A percentile compares a stretch with the other conserved stretches of the same genome.
Evolutionary conservation across 2,888 invertebrate species (phyloP).

Genomic region (Iselma pallidipennis): DNA sequence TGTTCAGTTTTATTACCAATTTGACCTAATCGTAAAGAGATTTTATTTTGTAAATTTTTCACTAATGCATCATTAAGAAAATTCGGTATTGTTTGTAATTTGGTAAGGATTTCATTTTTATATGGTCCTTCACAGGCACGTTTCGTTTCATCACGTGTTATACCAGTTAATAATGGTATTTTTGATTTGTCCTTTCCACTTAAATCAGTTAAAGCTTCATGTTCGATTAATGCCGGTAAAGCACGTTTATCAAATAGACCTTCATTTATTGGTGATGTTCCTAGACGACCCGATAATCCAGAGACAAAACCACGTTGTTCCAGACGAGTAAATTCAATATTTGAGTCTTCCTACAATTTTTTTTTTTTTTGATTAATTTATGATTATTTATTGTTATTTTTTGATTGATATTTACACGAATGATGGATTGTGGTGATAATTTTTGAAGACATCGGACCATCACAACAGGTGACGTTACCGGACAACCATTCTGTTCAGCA

Average conservation of each 20-base stretch:
- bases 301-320: conserved; percentile 65
- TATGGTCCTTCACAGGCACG: conserved; percentile 55
- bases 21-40: conserved; percentile 10
- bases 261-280: conserved; percentile 71
- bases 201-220: conserved; percentile 65
- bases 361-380: not conserved
- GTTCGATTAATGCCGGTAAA: conserved; percentile 68
- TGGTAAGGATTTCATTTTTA: conserved; percentile 51
- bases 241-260: conserved; percentile 67
- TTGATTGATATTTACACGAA: conserved; percentile 49
- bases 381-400: not conserved
- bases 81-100: conserved; percentile 52
- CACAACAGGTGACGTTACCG: conserved; percentile 61
- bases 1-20: conserved; percentile 9
- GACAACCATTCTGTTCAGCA: conserved; percentile 68
- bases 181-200: conserved; percentile 60
- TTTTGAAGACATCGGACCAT: conserved; percentile 69
- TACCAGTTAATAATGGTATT: conserved; percentile 73
- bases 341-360: conserved; percentile 61
- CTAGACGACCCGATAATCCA: conserved; percentile 65
- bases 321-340: conserved; percentile 62
- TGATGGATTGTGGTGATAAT: conserved; percentile 53
- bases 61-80: conserved; percentile 54
- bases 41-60: conserved; percentile 48
- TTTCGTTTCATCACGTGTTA: conserved; percentile 73